These are phyloP conservation scores for Strix occidentalis DNA, from an alignment of 2,797 vertebrate genomes.

Conservation along the genomic window DNA sequence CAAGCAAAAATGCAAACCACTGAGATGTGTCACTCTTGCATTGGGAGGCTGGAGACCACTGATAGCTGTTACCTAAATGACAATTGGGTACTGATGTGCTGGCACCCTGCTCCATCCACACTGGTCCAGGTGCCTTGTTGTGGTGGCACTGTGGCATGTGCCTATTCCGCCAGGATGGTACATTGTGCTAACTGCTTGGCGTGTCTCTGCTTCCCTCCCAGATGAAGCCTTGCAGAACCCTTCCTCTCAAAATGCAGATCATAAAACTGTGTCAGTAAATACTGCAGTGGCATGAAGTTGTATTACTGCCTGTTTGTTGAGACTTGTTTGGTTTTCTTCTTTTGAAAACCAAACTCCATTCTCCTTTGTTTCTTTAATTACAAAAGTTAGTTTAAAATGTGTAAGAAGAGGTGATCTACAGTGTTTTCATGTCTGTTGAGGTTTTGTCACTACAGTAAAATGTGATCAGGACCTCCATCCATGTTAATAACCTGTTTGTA, in stretches of 20 bases:
- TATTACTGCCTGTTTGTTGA: neutral
- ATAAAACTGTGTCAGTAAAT: neutral
- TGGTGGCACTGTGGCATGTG: accelerated
- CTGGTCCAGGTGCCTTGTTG: neutral
- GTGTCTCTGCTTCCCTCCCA: neutral
- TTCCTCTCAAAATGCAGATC: neutral
- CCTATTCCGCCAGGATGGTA: accelerated
- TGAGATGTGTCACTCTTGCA: neutral
- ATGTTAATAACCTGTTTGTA: neutral
- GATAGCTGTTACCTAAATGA: neutral
- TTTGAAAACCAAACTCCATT: neutral
- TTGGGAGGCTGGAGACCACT: neutral
- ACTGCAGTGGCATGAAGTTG: neutral
- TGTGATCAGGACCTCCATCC: neutral
- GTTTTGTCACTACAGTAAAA: neutral
- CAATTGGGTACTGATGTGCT: neutral
- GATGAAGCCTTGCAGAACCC: neutral
- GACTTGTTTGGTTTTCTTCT: neutral
- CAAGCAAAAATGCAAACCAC: neutral
- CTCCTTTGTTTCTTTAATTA: neutral
- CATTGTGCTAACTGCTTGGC: accelerated
- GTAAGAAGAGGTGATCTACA: neutral
- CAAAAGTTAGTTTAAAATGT: neutral
- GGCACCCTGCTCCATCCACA: neutral
- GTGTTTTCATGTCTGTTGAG: neutral